These are phyloP conservation scores for Oligia strigilis DNA, from an alignment of 2,888 invertebrate species.

Conservation along the genomic window DNA sequence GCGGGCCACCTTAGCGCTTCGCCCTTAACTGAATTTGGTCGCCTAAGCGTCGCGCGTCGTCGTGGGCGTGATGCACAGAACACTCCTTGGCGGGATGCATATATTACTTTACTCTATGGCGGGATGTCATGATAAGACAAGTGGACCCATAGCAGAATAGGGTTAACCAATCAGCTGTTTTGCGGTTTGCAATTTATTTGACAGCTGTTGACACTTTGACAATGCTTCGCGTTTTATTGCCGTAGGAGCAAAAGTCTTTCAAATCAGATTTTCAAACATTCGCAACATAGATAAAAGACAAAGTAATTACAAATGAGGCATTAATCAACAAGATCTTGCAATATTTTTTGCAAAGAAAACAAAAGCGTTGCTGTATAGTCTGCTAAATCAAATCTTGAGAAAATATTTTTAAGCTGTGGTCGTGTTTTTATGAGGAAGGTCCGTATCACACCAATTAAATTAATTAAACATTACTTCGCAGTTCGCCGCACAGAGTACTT, in stretches of 20 bases:
- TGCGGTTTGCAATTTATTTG: conserved; percentile 7
- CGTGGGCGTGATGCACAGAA: too few species aligned
- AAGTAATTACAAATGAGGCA: not conserved
- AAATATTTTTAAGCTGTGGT: conserved; percentile 46
- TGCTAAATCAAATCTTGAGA: too few species aligned
- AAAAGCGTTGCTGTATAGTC: too few species aligned
- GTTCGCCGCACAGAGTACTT: not conserved
- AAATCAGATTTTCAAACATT: not conserved
- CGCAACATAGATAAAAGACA: too few species aligned
- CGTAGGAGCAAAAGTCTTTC: not conserved
- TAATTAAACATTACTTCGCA: conserved; percentile 18
- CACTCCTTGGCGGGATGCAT: too few species aligned
- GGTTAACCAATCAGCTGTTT: conserved; percentile 43
- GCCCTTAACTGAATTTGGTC: too few species aligned
- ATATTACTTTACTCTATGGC: too few species aligned
- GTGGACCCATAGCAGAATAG: not conserved
- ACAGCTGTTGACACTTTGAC: conserved; percentile 12
- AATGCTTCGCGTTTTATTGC: conserved; percentile 25
- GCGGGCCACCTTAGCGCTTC: too few species aligned
- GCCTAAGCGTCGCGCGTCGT: too few species aligned
- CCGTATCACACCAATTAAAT: conserved; percentile 20
- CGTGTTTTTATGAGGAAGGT: conserved; percentile 7
- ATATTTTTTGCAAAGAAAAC: not conserved
- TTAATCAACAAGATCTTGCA: not conserved
- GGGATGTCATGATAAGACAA: not conserved